Percentiles rank a stretch among this genome's conserved stretches.
Evolutionary conservation across 2,797 vertebrate species (phyloP).

Genomic region (Sphenopsis melanotis): DNA sequence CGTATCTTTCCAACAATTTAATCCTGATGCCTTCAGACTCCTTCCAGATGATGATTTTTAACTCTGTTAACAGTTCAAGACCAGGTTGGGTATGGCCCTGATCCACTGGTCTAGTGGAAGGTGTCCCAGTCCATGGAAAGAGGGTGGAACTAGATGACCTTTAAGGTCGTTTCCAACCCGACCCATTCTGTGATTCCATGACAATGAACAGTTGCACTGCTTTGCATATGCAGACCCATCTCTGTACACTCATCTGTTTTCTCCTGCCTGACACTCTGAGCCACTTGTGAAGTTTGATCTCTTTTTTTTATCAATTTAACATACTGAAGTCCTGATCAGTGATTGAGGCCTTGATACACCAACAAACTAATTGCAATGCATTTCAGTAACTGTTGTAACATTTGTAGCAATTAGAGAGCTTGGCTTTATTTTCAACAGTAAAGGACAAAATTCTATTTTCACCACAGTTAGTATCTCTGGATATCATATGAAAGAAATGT

Average conservation of each 20-base stretch:
- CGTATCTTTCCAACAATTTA: not conserved
- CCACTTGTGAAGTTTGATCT: not conserved
- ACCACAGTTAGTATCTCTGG: not conserved
- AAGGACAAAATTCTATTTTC: not conserved
- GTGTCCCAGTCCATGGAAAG: accelerated
- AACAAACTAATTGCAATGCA: not conserved
- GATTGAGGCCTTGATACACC: not conserved
- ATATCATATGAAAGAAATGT: not conserved
- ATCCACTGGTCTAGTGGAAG: not conserved
- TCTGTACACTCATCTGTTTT: not conserved
- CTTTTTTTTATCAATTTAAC: not conserved
- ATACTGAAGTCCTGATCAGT: not conserved
- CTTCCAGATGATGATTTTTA: not conserved
- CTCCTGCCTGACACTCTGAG: not conserved
- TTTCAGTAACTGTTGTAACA: not conserved
- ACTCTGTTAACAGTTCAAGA: not conserved
- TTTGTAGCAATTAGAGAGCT: not conserved
- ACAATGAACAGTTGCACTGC: not conserved
- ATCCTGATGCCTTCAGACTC: not conserved
- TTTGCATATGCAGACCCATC: not conserved
- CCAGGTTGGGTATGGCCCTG: accelerated
- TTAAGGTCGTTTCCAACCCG: accelerated
- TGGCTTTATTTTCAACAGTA: not conserved
- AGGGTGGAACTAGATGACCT: not conserved
- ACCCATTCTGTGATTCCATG: not conserved